phyloP scores from a whole-genome alignment of 2,888 invertebrate species.

The Trichogramma dendrolimi region DNA sequence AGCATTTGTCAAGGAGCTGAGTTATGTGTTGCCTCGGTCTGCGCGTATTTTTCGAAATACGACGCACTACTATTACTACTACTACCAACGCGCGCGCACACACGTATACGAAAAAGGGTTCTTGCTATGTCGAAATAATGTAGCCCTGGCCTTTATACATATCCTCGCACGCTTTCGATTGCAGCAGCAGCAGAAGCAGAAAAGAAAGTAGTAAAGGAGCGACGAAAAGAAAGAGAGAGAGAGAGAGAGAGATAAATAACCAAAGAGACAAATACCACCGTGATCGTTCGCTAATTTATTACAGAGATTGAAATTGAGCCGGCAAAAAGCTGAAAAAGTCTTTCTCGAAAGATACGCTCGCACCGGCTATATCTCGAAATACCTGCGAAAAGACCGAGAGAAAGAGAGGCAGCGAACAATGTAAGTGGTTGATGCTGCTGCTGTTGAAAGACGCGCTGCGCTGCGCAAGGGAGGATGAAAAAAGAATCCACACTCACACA shows the following conservation, averaged over 20 bases:
- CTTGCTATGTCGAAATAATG: background rate
- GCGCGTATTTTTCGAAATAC: slow-evolving; percentile 24
- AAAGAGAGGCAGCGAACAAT: slow-evolving; percentile 11
- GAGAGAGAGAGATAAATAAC: slow-evolving; percentile 43
- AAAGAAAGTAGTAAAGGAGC: slow-evolving; percentile 13
- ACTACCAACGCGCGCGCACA: background rate
- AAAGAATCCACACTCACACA: background rate
- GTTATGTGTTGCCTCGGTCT: slow-evolving; percentile 25
- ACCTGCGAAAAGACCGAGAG: slow-evolving; percentile 15
- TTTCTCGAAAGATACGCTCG: slow-evolving; percentile 40
- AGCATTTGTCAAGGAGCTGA: slow-evolving; percentile 30
- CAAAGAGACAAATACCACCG: slow-evolving; percentile 49
- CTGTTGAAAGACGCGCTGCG: background rate
- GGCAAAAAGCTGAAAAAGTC: slow-evolving; percentile 44
- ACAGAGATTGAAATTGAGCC: slow-evolving; percentile 48
- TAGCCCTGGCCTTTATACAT: slow-evolving; percentile 7
- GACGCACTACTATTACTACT: no score
- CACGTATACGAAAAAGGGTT: slow-evolving; percentile 12
- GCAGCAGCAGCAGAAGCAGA: slow-evolving; percentile 1
- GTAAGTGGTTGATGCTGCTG: slow-evolving; percentile 5
- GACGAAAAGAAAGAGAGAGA: slow-evolving; percentile 23
- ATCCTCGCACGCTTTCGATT: slow-evolving; percentile 13
- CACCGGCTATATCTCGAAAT: slow-evolving; percentile 13
- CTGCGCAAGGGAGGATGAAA: slow-evolving; percentile 6
- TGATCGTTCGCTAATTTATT: slow-evolving; percentile 51